Evolutionary conservation across 2,888 invertebrate species (phyloP), one percentile per base, ranked within the genome.

Genomic region (Copidosoma aretas): DNA sequence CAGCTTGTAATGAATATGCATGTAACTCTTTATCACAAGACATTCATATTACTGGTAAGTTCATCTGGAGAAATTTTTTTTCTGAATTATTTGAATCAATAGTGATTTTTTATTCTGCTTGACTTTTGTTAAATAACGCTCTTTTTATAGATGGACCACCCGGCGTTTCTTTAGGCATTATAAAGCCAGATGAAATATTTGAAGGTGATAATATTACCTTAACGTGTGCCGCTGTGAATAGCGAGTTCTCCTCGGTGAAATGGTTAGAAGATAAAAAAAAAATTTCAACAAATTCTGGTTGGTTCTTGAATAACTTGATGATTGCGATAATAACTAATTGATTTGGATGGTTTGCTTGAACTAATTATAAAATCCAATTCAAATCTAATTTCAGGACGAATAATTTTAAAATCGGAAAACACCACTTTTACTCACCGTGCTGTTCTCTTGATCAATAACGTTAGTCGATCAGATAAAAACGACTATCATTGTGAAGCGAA

Each of bases 131-230:
- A 5, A 8, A 32, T 32, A 32, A 32, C 32, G 3, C 32, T 32
- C 8, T 32, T 32, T 32, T 32, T 32, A 21, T 71, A 86, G 88
- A 88, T 76, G 83, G 86, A 5, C 51, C 64, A 17, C 32, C 57
- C 1, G 70, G 78, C 49, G 78, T 84, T 52, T 87, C 86, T 14
- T 84, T 86, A 67, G 81, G 80, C 53, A 79, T 86, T 21, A 84
- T 86, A 49, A 73, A 70, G 8, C 75, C 78, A 21, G 64, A 68
- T 15, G 73, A 72, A 21, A 73, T 71, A 53, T 74, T 86, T 1
- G 87, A 89, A 41, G 88, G 87, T 0, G 90, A 91, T 72, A 77
- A 86, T 64, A 77, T 90, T 0, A 82, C 80, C n/a, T 74, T 91
- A 10, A 86, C 19, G 8, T 32, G 32, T 32, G 32, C 32, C 8